Evolutionary conservation across 2,888 invertebrate genomes (phyloP), one percentile per base, ranked within the genome.

Genomic region (Meganola albula): DNA sequence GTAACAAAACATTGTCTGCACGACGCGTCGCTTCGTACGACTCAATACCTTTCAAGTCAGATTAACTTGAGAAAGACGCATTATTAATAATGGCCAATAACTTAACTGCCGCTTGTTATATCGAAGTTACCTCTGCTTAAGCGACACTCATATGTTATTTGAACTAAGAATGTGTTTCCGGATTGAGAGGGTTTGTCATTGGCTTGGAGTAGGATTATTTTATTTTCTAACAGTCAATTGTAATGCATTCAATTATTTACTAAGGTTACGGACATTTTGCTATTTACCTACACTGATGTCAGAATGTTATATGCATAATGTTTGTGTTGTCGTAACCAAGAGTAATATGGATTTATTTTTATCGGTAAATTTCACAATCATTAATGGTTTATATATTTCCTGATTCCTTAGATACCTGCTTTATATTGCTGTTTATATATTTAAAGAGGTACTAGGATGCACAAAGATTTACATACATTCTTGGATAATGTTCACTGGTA

Each of bases 81-180:
- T 83, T 84, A 80, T 83, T 83, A 83, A 84, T 83, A 84, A 77
- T 78, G 63, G 66, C 75, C 83, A 80, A 84, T 84, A 84, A 80
- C 69, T 84, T 79, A 80, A 69, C 67, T 58, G 61, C 56, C 54
- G 67, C 71, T 79, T 83, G 80, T 83, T 80, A 82, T 83, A 84
- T 84, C 76, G 79, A 68, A 76, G 72, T 74, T 72, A 77, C 74
- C 80, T 80, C 80, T 75, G 77, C 80, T 77, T 82, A 82, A 83
- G 78, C 69, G 79, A 82, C 74, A 68, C 63, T 67, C 66, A 72
- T 84, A 74, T 74, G 76, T 83, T 76, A 77, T 66, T 48, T 63
- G 63, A 64, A 65, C 73, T 75, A 76, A 82, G 82, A 78, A 77
- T 77, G 71, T 66, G 70, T 83, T 84, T 84, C 83, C 82, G 84